Evolutionary conservation across 2,113 vertebrate species (phyloP), one percentile per base, ranked within the genome.

Genomic region (Taxidea taxus): DNA sequence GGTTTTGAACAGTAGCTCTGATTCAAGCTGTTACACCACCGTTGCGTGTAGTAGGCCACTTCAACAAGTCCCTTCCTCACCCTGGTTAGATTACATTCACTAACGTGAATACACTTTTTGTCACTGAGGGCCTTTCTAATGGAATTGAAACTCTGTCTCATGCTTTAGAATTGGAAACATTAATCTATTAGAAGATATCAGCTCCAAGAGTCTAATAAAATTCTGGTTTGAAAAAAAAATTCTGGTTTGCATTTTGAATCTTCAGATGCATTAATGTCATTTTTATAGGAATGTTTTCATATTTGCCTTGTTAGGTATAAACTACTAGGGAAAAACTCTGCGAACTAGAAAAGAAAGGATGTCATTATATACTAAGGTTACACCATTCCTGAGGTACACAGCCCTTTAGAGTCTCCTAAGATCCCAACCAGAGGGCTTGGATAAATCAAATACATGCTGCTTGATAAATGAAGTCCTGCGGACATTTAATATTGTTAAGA

Each of bases 261-360:
- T 92, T 94, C 77, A 74, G 60, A 70, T 23, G 14, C 16, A 94
- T 12, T 84, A 23, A 81, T 81, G 47, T 72, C 88, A 78, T 86
- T 91, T 94, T 94, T 87, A 91, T 44, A 62, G 68, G 51, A 94
- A 72, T 87, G 93, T 80, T 96, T 94, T 87, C 60, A 64, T 75
- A 70, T 87, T 84, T 95, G 74, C 89, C n/a, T 91, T 90, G 23
- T 84, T 84, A 87, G 78, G 15, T 74, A 90, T 86, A 96, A 90
- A 89, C 87, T 49, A 78, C 37, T 51, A 90, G 87, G 83, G 77
- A 98, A 86, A 78, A 70, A 23, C 15, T 68, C 4, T 62, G 62
- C 47, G 78, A 74, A 77, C 20, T 58, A 31, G 64, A 72, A 94
- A 77, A 72, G 58, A 93, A 70, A 87, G 14, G 7, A 10, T 68